These are phyloP conservation scores for Epinotia demarniana DNA, from an alignment of 2,888 invertebrate species.

Conservation along the genomic window DNA sequence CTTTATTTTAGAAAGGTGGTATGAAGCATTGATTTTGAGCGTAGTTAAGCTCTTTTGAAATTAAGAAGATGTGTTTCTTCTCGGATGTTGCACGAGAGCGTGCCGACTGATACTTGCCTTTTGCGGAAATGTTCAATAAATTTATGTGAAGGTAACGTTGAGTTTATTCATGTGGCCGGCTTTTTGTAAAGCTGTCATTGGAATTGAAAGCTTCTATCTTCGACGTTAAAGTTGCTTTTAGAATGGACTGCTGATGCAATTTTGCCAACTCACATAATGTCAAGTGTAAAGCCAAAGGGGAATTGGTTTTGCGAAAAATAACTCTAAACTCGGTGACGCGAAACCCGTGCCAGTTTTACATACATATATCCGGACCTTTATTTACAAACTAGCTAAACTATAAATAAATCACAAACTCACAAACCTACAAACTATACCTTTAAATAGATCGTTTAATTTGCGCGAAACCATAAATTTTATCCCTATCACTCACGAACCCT, in stretches of 20 bases:
- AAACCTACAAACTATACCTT: no score
- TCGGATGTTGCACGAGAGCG: conserved; percentile 1
- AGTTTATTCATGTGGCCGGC: no score
- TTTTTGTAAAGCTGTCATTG: no score
- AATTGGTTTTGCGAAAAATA: conserved; percentile 12
- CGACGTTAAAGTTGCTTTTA: no score
- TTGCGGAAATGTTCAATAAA: conserved; percentile 16
- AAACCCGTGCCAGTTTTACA: not conserved
- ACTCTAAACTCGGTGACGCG: conserved; percentile 6
- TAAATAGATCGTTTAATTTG: not conserved
- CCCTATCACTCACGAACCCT: no score
- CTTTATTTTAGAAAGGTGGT: not conserved
- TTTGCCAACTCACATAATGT: no score
- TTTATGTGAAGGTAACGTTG: conserved; percentile 3
- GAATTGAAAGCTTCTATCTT: no score
- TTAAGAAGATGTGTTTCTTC: not conserved
- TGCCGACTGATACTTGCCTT: conserved; percentile 11
- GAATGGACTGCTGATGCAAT: no score
- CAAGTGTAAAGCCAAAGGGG: not conserved
- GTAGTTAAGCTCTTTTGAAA: conserved; percentile 3
- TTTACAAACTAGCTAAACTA: not conserved
- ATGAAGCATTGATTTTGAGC: not conserved
- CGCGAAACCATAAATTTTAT: not conserved
- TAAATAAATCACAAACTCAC: not conserved
- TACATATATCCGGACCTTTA: no score